phyloP scores from a whole-genome alignment of 2,888 invertebrate species.

The Platycnemis pennipes region DNA sequence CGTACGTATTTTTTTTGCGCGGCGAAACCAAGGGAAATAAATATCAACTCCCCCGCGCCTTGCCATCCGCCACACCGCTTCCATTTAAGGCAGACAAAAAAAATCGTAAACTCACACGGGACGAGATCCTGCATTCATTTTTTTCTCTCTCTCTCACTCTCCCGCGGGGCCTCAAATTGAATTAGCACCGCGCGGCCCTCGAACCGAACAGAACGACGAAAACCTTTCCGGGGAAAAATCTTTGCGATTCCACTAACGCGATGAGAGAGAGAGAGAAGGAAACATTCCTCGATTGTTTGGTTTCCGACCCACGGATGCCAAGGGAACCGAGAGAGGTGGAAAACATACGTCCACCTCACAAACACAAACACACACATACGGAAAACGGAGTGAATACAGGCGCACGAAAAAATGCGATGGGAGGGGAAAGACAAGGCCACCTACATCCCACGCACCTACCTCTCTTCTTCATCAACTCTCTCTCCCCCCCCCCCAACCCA shows the following conservation, averaged over 20 bases:
- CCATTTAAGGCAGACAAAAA: neutral
- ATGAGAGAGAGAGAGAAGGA: neutral
- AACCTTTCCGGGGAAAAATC: neutral
- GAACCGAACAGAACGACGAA: neutral
- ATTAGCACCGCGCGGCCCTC: neutral
- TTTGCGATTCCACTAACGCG: constrained; percentile 7
- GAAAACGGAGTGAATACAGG: neutral
- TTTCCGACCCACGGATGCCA: constrained; percentile 18
- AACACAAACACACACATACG: neutral
- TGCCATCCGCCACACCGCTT: neutral
- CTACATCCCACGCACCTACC: constrained; percentile 58
- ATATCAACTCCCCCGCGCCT: neutral
- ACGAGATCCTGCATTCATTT: neutral
- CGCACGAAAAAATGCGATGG: neutral
- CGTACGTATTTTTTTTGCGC: too few species aligned
- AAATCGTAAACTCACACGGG: neutral
- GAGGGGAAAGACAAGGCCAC: constrained; percentile 51
- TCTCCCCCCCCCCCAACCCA: neutral
- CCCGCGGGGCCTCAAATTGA: neutral
- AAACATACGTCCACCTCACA: too few species aligned
- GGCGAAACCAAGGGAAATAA: too few species aligned
- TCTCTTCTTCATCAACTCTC: neutral
- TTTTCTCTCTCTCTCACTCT: neutral
- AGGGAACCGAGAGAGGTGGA: too few species aligned
- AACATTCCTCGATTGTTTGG: constrained; percentile 39